These are phyloP conservation scores for Pegoplata infirma DNA, from an alignment of 2,888 invertebrate species.

Conservation along the genomic window DNA sequence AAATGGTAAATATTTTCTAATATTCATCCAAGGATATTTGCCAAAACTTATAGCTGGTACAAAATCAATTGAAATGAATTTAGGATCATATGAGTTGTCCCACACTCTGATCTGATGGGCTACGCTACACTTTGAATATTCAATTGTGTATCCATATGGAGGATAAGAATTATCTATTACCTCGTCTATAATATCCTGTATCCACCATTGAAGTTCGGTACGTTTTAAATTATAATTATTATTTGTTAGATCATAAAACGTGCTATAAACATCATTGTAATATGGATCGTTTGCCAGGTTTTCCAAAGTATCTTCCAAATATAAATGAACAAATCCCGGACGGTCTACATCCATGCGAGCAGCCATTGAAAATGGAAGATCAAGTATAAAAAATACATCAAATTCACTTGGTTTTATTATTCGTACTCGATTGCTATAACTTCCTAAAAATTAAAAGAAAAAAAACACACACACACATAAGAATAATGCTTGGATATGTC, in stretches of 20 bases:
- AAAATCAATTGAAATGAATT: conserved; percentile 66
- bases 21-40: conserved; percentile 44
- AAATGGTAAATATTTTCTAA: conserved; percentile 36
- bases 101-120: conserved; percentile 64
- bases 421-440: conserved; percentile 65
- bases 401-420: conserved; percentile 65
- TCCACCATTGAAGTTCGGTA: conserved; percentile 57
- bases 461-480: background rate
- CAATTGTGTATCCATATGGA: conserved; percentile 34
- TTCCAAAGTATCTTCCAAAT: conserved; percentile 41
- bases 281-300: conserved; percentile 5
- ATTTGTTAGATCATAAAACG: conserved; percentile 31
- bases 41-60: conserved; percentile 65
- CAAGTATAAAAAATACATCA: conserved; percentile 64
- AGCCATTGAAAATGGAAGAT: conserved; percentile 45
- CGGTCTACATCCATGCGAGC: conserved; percentile 25
- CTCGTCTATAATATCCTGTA: conserved; percentile 55
- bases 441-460: conserved; percentile 56
- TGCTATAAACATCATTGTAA: conserved; percentile 39
- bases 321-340: conserved; percentile 65
- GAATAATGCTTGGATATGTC: no score
- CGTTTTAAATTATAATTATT: conserved; percentile 51
- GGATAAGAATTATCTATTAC: conserved; percentile 13
- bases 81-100: background rate
- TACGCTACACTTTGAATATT: conserved; percentile 58